These are phyloP conservation scores for Patella vulgata DNA, from an alignment of 1,140 invertebrate species.

Conservation along the genomic window DNA sequence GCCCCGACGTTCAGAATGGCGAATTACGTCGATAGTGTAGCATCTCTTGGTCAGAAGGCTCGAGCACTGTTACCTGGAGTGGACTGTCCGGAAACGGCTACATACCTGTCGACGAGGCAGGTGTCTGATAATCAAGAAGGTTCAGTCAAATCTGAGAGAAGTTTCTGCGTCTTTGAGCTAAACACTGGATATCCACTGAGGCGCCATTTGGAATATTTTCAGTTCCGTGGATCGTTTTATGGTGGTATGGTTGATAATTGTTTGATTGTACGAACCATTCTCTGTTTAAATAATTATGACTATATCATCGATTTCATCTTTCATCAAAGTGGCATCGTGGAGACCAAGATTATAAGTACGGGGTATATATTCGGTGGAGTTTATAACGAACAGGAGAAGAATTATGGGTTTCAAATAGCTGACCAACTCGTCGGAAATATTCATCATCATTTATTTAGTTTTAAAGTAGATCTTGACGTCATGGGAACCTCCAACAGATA, in stretches of 20 bases:
- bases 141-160: conserved; percentile 11
- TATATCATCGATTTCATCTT: conserved; percentile 58
- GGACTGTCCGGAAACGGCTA: conserved; percentile 48
- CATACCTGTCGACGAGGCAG: conserved; percentile 34
- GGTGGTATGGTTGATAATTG: conserved; percentile 46
- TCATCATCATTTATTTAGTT: conserved; percentile 55
- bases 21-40: conserved; percentile 39
- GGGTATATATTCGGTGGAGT: conserved; percentile 45
- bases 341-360: conserved; percentile 39
- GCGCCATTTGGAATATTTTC: conserved; percentile 39
- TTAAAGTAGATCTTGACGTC: conserved; percentile 53
- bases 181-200: conserved; percentile 49
- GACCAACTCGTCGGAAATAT: conserved; percentile 41
- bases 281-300: conserved; percentile 53
- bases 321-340: conserved; percentile 53
- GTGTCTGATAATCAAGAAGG: conserved; percentile 28
- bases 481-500: conserved; percentile 42
- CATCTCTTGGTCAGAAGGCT: conserved; percentile 28
- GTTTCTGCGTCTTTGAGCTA: conserved; percentile 59
- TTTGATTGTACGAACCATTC: conserved; percentile 43
- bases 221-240: conserved; percentile 34
- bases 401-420: conserved; percentile 42
- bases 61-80: conserved; percentile 35
- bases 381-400: conserved; percentile 23
- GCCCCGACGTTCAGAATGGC: conserved; percentile 34